phyloP scores from a whole-genome alignment of 2,888 invertebrate species.

The Muscina levida region DNA sequence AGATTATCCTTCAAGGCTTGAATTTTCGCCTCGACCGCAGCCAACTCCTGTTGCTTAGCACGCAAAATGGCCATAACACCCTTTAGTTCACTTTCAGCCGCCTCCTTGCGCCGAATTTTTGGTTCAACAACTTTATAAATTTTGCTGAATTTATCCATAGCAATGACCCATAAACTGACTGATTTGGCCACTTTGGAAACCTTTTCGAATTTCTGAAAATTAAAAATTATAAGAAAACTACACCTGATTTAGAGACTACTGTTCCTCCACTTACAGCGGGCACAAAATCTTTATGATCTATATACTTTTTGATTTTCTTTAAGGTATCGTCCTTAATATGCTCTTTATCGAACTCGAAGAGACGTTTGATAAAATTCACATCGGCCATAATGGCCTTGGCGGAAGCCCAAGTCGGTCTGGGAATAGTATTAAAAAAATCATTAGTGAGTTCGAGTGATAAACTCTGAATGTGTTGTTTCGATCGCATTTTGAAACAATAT shows the following conservation, averaged over 20 bases:
- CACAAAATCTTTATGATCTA: constrained; percentile 91
- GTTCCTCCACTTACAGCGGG: constrained; percentile 83
- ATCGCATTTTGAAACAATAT: no score
- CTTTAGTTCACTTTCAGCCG: constrained; percentile 88
- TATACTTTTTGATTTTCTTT: constrained; percentile 90
- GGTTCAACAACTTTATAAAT: constrained; percentile 93
- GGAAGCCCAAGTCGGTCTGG: constrained; percentile 91
- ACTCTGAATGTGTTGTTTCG: background rate
- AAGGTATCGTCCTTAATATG: constrained; percentile 88
- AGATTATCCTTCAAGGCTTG: constrained; percentile 82
- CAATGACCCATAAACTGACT: constrained; percentile 95
- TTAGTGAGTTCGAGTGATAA: no score
- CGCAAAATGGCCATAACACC: constrained; percentile 87
- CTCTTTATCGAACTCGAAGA: constrained; percentile 93
- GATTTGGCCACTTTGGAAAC: constrained; percentile 94
- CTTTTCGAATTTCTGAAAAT: constrained; percentile 85
- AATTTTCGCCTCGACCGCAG: constrained; percentile 88
- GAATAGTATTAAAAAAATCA: constrained; percentile 61
- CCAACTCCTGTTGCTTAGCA: constrained; percentile 90
- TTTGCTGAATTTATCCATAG: constrained; percentile 93
- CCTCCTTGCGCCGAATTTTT: constrained; percentile 88
- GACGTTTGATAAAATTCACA: constrained; percentile 89
- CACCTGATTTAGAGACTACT: background rate
- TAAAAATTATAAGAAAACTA: background rate
- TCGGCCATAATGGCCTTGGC: constrained; percentile 91